phyloP scores from a whole-genome alignment of 2,888 invertebrate genomes.

The Malthinus seriepunctatus region DNA sequence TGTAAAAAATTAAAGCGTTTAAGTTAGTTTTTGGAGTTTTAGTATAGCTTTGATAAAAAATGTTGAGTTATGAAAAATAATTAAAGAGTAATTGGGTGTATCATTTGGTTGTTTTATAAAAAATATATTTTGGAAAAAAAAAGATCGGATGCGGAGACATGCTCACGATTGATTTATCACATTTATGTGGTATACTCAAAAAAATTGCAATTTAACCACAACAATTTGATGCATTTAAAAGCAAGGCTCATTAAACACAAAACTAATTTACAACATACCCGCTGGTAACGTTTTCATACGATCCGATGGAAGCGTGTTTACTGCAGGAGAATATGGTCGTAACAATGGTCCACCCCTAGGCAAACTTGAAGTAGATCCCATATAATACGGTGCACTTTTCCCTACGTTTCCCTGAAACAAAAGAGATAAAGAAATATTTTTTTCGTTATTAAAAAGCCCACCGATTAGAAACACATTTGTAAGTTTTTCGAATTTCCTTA shows the following conservation, averaged over 20 bases:
- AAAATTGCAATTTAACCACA: not conserved
- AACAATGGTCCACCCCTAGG: slow-evolving; percentile 70
- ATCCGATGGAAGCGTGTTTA: slow-evolving; percentile 63
- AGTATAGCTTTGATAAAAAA: too few species aligned
- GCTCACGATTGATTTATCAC: not conserved
- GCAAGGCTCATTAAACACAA: not conserved
- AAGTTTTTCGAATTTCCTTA: slow-evolving; percentile 11
- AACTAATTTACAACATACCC: slow-evolving; percentile 13
- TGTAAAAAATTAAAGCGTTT: too few species aligned
- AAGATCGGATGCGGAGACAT: not conserved
- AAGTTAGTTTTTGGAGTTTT: too few species aligned
- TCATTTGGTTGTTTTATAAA: too few species aligned
- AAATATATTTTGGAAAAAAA: too few species aligned
- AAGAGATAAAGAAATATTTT: not conserved
- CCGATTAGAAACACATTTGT: too few species aligned
- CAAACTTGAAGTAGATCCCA: slow-evolving; percentile 67
- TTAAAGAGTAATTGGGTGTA: too few species aligned
- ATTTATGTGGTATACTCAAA: not conserved
- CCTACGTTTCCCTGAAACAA: slow-evolving; percentile 57
- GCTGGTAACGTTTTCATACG: slow-evolving; percentile 59
- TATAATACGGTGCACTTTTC: slow-evolving; percentile 69
- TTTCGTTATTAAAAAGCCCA: not conserved
- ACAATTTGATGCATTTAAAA: slow-evolving; percentile 48
- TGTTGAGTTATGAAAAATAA: too few species aligned
- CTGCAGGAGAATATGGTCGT: slow-evolving; percentile 70